Evolutionary conservation across 92 coral and sea anemone species (phyloP).

Genomic region (Bergia puertoricense): DNA sequence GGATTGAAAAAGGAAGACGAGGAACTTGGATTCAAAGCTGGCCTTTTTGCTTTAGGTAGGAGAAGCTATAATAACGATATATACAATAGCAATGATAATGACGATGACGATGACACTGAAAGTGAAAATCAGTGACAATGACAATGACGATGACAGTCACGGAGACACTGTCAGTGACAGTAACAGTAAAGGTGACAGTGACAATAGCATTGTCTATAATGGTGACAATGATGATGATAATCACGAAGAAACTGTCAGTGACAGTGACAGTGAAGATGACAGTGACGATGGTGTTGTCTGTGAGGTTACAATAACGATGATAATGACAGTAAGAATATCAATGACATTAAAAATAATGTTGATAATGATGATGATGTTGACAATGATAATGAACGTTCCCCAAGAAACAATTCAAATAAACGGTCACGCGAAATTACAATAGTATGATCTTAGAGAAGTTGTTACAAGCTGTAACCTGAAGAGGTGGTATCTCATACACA

Average conservation of each 20-base stretch:
- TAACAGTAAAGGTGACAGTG: too few species aligned
- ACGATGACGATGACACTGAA: too few species aligned
- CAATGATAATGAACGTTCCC: neutral
- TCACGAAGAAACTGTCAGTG: neutral
- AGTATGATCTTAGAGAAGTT: too few species aligned
- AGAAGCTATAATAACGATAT: neutral
- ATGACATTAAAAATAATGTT: too few species aligned
- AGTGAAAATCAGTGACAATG: too few species aligned
- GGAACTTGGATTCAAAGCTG: constrained; percentile 85
- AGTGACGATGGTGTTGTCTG: neutral
- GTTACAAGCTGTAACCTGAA: too few species aligned
- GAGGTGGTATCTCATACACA: too few species aligned
- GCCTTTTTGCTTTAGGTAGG: constrained; percentile 87
- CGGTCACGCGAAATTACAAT: too few species aligned
- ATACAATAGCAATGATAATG: neutral
- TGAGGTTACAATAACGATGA: too few species aligned
- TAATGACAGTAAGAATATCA: too few species aligned
- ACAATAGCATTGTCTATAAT: too few species aligned
- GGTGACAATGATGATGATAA: neutral
- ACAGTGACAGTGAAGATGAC: neutral
- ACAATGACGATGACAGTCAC: neutral
- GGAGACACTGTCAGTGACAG: neutral
- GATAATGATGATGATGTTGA: neutral
- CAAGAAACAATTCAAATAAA: too few species aligned
- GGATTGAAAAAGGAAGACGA: constrained; percentile 71